A percentile compares a stretch with the other conserved stretches of the same genome.
phyloP scores from a whole-genome alignment of 2,797 vertebrate genomes.

The Liasis olivaceus region DNA sequence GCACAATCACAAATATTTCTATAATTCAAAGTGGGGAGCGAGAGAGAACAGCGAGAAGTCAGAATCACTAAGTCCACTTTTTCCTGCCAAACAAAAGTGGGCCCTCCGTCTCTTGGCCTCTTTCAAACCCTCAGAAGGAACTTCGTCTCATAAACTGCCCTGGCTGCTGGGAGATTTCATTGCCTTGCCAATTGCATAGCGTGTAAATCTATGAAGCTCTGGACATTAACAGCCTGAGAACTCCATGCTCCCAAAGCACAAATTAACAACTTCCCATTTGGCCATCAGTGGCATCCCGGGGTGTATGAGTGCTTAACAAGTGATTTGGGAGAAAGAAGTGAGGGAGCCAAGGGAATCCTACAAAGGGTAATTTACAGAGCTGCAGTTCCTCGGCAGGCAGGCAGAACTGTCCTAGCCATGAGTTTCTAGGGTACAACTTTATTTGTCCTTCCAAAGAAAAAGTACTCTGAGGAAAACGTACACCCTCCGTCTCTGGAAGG shows the following conservation, averaged over 20 bases:
- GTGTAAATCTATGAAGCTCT: constrained; percentile 12
- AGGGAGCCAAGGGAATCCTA: neutral
- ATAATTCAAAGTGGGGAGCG: neutral
- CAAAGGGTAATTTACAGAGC: neutral
- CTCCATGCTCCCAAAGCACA: constrained; percentile 12
- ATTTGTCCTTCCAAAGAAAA: neutral
- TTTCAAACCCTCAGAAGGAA: constrained; percentile 26
- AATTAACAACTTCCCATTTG: constrained; percentile 22
- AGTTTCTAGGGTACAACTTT: neutral
- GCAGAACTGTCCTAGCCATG: neutral
- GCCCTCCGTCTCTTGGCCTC: neutral
- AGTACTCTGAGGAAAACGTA: neutral
- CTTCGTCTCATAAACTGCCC: constrained; percentile 13
- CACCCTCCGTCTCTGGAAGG: neutral
- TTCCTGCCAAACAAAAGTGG: neutral
- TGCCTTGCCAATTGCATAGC: constrained; percentile 20
- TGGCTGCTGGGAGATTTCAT: constrained; percentile 20
- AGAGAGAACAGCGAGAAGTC: neutral
- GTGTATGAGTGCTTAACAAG: constrained; percentile 5
- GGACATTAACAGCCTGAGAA: constrained; percentile 29
- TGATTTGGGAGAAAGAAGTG: neutral
- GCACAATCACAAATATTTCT: neutral
- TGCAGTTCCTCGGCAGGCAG: constrained; percentile 16
- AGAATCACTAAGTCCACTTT: neutral
- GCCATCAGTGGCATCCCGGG: neutral